Base-by-base conservation (phyloP, 2,888 invertebrate genomes). In the Tenthredo mesomela region DNA sequence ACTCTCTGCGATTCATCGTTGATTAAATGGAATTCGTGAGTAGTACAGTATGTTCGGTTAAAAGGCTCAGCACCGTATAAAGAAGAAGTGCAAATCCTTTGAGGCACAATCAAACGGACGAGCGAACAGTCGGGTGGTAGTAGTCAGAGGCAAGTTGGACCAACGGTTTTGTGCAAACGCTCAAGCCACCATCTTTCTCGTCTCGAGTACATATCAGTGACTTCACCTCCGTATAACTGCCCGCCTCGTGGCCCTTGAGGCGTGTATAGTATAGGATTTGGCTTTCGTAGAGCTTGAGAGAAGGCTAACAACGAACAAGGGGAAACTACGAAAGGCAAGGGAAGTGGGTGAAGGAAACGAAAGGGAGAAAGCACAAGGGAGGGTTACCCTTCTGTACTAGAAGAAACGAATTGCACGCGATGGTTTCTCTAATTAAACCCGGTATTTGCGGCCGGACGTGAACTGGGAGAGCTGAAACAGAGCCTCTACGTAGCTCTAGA, bases 371-470 rank as follows among this genome's bases (percentile, higher is more conserved):
- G 80, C 80, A 40, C 80, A 29, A 80, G 80, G 80, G 80, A 80
- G 29, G 78, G 65, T 75, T 78, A 67, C 78, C 78, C 78, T 77
- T 40, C 80, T 80, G 80, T 61, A 61, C 75, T 25, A 77, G 78
- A 80, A 73, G 83, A 83, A 71, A 83, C 77, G 78, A 84, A 84
- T 84, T 84, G 84, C 78, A 83, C 80, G 37, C 71, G 70, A 65
- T 75, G 84, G 84, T 84, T 77, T 80, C 84, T 84, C 77, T 84
- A 84, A 84, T 84, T 84, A 84, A 84, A 84, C 37, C 84, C 29
- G 67, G 84, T 84, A 84, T 84, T 84, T 84, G 77, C 84, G 75
- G 78, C 77, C 77, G 84, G 77, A 84, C 84, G 84, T 84, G 84
- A 61, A 80, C 80, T 40, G 15, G 61, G 58, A 80, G 25, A 58